These are phyloP conservation scores for Venturia canescens DNA, from an alignment of 1,140 invertebrate genomes.

Conservation along the genomic window DNA sequence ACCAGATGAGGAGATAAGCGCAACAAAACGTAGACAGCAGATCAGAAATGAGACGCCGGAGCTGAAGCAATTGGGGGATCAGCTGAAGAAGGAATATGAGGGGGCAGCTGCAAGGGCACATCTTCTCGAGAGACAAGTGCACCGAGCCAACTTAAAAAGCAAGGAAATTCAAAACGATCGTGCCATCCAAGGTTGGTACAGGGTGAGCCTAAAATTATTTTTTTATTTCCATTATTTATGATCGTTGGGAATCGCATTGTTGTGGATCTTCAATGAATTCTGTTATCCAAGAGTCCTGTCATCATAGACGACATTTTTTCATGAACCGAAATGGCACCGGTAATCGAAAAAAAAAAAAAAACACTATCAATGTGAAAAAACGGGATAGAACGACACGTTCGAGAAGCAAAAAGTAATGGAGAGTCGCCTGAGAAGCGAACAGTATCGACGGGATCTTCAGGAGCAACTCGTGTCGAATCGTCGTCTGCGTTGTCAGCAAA, in stretches of 20 bases:
- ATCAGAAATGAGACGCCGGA: conserved; percentile 43
- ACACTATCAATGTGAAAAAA: conserved; percentile 3
- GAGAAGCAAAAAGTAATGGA: conserved; percentile 35
- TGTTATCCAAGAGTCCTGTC: too few species aligned
- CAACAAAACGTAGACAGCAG: conserved; percentile 33
- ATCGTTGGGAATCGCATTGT: neutral
- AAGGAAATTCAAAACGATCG: conserved; percentile 36
- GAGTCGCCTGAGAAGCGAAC: conserved; percentile 24
- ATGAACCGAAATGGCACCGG: neutral
- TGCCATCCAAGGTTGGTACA: conserved; percentile 34
- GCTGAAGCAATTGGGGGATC: conserved; percentile 42
- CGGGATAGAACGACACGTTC: conserved; percentile 20
- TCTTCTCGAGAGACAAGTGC: conserved; percentile 22
- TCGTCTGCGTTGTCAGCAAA: conserved; percentile 38
- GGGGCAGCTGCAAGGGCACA: conserved; percentile 19
- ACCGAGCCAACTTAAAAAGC: conserved; percentile 21
- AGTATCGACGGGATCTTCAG: conserved; percentile 46
- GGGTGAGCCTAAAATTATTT: neutral
- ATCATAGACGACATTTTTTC: neutral
- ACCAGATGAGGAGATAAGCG: conserved; percentile 30
- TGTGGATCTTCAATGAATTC: neutral
- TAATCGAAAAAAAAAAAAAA: neutral
- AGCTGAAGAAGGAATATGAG: conserved; percentile 29
- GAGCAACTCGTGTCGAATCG: conserved; percentile 43
- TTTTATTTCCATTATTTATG: neutral